Evolutionary conservation across 2,797 vertebrate species (phyloP).

Genomic region (Zalophus californianus): DNA sequence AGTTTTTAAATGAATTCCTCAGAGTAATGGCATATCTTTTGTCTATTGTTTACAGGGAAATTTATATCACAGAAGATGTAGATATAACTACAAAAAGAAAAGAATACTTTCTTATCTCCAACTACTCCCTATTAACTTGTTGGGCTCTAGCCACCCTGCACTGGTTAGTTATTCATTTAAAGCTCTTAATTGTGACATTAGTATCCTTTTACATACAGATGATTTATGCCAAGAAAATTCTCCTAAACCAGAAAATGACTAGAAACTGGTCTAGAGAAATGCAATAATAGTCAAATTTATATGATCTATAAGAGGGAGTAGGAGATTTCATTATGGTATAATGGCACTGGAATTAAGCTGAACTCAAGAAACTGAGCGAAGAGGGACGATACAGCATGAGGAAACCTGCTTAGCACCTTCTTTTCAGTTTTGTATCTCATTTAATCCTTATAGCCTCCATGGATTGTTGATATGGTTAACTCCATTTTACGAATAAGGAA

Average conservation of each 20-base stretch:
- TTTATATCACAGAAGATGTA: slow-evolving; percentile 11
- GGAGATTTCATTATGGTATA: background rate
- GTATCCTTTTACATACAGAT: background rate
- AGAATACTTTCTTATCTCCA: background rate
- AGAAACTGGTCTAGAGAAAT: background rate
- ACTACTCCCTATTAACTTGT: background rate
- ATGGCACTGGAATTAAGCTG: background rate
- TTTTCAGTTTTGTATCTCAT: background rate
- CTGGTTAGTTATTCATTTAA: background rate
- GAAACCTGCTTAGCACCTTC: background rate
- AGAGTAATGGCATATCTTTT: background rate
- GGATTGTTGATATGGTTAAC: background rate
- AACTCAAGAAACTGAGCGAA: slow-evolving; percentile 15
- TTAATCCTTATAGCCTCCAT: background rate
- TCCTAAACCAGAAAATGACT: slow-evolving; percentile 42
- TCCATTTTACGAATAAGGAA: slow-evolving; percentile 34
- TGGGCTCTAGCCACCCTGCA: background rate
- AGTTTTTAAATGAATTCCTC: background rate
- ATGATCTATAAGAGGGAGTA: background rate
- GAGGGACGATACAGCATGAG: background rate
- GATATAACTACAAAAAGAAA: background rate
- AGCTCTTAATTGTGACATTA: background rate
- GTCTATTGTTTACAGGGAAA: background rate
- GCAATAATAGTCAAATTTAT: background rate
- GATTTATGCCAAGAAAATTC: slow-evolving; percentile 21